Evolutionary conservation across 1,140 invertebrate species (phyloP).

Genomic region (Samia ricini): DNA sequence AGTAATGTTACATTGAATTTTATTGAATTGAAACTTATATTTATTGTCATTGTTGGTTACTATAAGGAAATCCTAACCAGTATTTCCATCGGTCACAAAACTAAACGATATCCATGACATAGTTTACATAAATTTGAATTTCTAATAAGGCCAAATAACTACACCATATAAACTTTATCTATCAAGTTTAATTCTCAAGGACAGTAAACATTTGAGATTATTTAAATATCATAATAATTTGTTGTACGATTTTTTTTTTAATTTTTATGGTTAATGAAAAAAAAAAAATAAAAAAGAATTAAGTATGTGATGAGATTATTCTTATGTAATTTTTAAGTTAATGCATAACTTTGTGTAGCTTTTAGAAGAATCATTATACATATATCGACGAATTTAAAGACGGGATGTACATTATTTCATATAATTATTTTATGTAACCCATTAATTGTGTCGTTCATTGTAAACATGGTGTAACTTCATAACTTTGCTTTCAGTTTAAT

Average conservation of each 20-base stretch:
- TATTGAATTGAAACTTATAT: neutral
- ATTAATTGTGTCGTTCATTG: neutral
- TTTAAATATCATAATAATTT: neutral
- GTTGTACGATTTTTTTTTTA: neutral
- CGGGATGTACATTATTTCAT: neutral
- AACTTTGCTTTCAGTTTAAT: no score
- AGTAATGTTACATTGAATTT: neutral
- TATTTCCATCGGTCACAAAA: constrained; percentile 7
- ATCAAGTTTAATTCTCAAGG: neutral
- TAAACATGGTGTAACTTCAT: no score
- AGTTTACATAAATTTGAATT: neutral
- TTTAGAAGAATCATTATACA: constrained; percentile 3
- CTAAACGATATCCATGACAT: neutral
- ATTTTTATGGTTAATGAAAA: constrained; percentile 8
- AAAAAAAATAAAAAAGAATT: no score
- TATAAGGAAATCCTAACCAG: neutral
- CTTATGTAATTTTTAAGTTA: constrained; percentile 7
- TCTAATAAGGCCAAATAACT: neutral
- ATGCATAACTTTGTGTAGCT: constrained; percentile 1
- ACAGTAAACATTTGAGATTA: neutral
- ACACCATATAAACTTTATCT: neutral
- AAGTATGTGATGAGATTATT: constrained; percentile 17
- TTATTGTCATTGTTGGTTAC: neutral
- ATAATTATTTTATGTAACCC: neutral
- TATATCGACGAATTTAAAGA: constrained; percentile 8